Percentiles rank a stretch among this genome's conserved stretches.
Conservation (phyloP, 2,797 vertebrate species). For the Taenioides sp. region DNA sequence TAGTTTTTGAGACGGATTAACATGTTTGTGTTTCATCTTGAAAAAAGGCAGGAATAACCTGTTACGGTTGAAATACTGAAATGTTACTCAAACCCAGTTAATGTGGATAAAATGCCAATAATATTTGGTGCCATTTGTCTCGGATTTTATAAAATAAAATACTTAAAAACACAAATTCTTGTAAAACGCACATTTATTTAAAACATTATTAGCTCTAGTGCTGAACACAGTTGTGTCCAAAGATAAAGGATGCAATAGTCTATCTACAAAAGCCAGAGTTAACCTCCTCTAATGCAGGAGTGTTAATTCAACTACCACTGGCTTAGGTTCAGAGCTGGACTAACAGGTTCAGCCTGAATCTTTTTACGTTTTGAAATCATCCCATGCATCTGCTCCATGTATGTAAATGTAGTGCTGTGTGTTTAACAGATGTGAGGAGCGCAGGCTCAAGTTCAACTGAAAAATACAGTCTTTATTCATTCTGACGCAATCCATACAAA, state of each 20-base stretch:
- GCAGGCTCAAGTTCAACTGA: slow-evolving; percentile 54
- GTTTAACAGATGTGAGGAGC: slow-evolving; percentile 51
- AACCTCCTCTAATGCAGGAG: slow-evolving; percentile 18
- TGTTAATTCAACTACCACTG: slow-evolving; percentile 18
- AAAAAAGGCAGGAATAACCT: slow-evolving; percentile 12
- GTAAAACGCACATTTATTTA: slow-evolving; percentile 11
- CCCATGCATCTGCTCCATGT: not conserved
- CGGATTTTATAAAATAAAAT: slow-evolving; percentile 29
- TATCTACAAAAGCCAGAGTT: slow-evolving; percentile 44
- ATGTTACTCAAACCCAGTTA: slow-evolving; percentile 17
- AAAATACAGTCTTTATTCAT: slow-evolving; percentile 70
- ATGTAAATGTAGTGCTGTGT: not conserved
- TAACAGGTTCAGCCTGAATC: not conserved
- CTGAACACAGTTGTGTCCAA: slow-evolving; percentile 12
- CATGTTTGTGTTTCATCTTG: not conserved
- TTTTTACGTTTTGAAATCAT: slow-evolving; percentile 2
- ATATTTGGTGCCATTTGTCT: slow-evolving; percentile 7
- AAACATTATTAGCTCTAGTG: slow-evolving; percentile 7
- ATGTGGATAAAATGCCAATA: slow-evolving; percentile 12
- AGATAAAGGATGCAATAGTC: slow-evolving; percentile 28
- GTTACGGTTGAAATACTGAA: slow-evolving; percentile 31
- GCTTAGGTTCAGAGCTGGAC: not conserved
- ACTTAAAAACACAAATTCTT: slow-evolving; percentile 19
- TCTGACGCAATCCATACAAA: slow-evolving; percentile 69
- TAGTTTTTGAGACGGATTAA: not conserved